Evolutionary conservation across 2,888 invertebrate genomes (phyloP).

Genomic region (Sarcophaga rosellei): DNA sequence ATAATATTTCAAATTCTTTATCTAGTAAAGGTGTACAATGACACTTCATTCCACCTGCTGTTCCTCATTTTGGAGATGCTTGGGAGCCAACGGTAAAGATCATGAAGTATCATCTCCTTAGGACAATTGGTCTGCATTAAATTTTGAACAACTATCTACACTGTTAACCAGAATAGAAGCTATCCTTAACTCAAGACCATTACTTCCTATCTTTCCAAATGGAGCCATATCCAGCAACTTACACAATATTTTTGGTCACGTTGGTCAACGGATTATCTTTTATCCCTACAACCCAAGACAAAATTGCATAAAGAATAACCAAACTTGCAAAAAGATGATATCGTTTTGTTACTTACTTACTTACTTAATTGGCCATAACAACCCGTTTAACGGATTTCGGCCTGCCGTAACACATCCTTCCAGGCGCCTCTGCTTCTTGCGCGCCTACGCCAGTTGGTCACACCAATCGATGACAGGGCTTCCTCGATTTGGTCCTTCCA

Average conservation of each 20-base stretch:
- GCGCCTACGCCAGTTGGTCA: no score
- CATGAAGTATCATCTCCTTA: not conserved
- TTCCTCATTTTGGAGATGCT: constrained; percentile 14
- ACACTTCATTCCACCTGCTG: constrained; percentile 28
- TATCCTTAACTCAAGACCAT: constrained; percentile 19
- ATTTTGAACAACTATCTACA: constrained; percentile 13
- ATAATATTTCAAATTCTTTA: constrained; percentile 30
- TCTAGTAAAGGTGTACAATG: constrained; percentile 32
- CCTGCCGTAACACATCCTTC: no score
- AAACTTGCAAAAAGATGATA: not conserved
- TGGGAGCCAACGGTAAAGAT: not conserved
- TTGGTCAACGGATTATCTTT: constrained; percentile 3
- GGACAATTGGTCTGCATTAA: constrained; percentile 15
- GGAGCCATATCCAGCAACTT: constrained; percentile 1
- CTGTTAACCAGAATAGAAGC: constrained; percentile 38
- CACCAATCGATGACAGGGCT: no score
- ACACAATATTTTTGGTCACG: constrained; percentile 17
- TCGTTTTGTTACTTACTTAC: no score
- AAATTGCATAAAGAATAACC: constrained; percentile 1
- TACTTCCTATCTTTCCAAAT: constrained; percentile 1
- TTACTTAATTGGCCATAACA: no score
- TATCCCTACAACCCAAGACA: constrained; percentile 8
- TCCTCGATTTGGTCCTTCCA: no score
- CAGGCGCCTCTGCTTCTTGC: no score
- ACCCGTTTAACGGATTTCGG: no score